phyloP scores from a whole-genome alignment of 2,113 vertebrate species.

The Procavia capensis region DNA sequence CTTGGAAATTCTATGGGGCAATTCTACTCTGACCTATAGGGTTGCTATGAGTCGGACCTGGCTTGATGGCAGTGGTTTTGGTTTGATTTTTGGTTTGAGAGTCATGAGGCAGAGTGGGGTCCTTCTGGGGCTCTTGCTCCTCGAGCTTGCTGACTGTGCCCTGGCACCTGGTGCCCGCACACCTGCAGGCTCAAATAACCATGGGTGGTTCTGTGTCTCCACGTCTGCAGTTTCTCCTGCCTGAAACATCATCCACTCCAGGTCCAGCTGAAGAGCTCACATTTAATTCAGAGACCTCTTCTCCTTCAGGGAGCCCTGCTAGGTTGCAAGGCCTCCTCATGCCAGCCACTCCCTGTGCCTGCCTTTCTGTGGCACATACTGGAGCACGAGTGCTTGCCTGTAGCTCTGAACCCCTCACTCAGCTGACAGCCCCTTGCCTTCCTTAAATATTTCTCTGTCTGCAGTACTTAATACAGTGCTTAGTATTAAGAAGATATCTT shows the following conservation, averaged over 20 bases:
- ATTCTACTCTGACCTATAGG: too few relatives aligned
- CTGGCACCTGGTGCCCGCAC: fast-evolving
- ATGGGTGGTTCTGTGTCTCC: fast-evolving
- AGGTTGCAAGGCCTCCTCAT: neutral
- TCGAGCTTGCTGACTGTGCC: neutral
- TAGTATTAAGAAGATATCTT: neutral
- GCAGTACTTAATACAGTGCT: neutral
- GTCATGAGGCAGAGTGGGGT: fast-evolving
- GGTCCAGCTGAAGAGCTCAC: neutral
- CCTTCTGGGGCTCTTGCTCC: neutral
- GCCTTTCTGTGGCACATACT: neutral
- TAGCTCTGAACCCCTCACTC: fast-evolving
- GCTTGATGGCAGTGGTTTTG: too few relatives aligned
- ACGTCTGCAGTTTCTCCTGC: too few relatives aligned
- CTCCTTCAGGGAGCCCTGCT: neutral
- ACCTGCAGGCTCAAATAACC: neutral
- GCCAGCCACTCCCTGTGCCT: fast-evolving
- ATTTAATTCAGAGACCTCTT: neutral
- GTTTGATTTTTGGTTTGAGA: too few relatives aligned
- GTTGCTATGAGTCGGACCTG: too few relatives aligned
- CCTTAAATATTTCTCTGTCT: neutral
- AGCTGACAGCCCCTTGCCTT: fast-evolving
- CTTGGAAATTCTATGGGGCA: too few relatives aligned
- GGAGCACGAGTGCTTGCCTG: fast-evolving
- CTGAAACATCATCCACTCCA: neutral